Evolutionary conservation across 2,888 invertebrate genomes (phyloP).

Genomic region (Tuta absoluta): DNA sequence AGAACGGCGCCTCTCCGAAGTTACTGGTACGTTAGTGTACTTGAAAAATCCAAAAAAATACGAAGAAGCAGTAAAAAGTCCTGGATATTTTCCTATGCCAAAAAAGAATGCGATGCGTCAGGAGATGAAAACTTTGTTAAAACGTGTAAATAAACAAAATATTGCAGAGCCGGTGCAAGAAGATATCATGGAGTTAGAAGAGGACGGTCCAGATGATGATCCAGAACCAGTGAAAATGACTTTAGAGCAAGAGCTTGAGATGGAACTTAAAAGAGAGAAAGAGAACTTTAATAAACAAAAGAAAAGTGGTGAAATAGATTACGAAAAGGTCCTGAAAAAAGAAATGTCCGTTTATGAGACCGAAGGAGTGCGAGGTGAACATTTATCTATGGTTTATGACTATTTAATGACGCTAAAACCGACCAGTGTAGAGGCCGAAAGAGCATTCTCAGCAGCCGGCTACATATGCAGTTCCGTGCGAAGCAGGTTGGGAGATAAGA

Average conservation of each 20-base stretch:
- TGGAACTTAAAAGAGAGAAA: conserved; percentile 21
- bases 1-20: conserved; percentile 9
- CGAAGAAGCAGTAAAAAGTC: conserved; percentile 11
- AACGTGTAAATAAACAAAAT: conserved; percentile 28
- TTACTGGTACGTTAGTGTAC: conserved; percentile 11
- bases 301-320: conserved; percentile 28
- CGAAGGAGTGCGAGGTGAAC: conserved; percentile 21
- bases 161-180: conserved; percentile 26
- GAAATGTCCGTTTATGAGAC: conserved; percentile 22
- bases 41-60: conserved; percentile 1
- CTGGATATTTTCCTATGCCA: conserved; percentile 21
- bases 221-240: conserved; percentile 30
- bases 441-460: conserved; percentile 26
- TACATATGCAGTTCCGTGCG: no score
- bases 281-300: conserved; percentile 22
- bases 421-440: conserved; percentile 27
- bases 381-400: conserved; percentile 29
- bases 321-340: conserved; percentile 27
- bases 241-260: conserved; percentile 27
- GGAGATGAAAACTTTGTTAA: conserved; percentile 26
- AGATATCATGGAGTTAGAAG: conserved; percentile 26
- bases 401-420: conserved; percentile 32
- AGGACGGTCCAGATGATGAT: conserved; percentile 24
- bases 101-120: conserved; percentile 27
- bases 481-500: no score